Evolutionary conservation across 2,113 vertebrate species (phyloP).

Genomic region (Rhea americana): DNA sequence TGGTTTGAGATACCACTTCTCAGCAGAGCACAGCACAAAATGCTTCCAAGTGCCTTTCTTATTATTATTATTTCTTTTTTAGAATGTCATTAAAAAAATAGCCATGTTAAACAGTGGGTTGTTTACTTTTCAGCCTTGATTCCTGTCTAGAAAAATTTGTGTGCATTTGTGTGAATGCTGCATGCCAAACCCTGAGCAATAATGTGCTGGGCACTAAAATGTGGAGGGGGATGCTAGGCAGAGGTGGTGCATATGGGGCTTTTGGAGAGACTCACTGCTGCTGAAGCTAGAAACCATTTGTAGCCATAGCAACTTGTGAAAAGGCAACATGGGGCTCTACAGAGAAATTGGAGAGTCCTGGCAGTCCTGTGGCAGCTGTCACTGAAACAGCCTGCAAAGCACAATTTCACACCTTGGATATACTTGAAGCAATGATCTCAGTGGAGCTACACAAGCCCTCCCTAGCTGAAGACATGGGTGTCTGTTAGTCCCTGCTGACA

Average conservation of each 20-base stretch:
- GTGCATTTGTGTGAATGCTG: neutral
- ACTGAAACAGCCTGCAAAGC: neutral
- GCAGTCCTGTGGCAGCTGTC: neutral
- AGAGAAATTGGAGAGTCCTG: neutral
- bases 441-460: neutral
- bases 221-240: neutral
- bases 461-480: rapidly evolving
- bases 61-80: no score
- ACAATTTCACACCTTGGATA: neutral
- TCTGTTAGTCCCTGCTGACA: neutral
- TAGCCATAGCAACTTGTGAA: neutral
- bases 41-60: neutral
- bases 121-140: neutral
- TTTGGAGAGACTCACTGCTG: neutral
- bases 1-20: neutral
- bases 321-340: neutral
- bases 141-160: neutral
- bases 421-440: neutral
- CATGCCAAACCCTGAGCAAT: neutral
- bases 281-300: neutral
- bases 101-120: neutral
- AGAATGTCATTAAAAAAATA: neutral
- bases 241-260: neutral
- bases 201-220: neutral
- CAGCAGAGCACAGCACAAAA: neutral